Evolutionary conservation across 2,113 vertebrate genomes (phyloP).

Genomic region (Aplodontia rufa): DNA sequence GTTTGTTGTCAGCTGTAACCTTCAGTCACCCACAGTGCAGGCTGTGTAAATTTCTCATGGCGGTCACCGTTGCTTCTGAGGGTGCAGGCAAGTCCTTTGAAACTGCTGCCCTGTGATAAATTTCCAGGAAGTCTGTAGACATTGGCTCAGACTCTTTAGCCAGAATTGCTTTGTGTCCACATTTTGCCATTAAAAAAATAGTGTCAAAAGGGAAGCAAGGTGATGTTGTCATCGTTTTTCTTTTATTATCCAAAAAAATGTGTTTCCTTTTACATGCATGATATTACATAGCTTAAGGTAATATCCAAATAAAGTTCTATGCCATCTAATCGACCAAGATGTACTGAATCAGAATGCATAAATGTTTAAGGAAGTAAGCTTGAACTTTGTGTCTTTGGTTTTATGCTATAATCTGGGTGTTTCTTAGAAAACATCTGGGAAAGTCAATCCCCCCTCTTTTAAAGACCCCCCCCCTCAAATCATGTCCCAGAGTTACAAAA

Average conservation of each 20-base stretch:
- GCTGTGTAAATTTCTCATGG: background rate
- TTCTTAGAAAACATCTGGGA: background rate
- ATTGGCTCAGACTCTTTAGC: background rate
- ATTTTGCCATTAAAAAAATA: background rate
- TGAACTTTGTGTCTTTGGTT: background rate
- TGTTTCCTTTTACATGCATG: background rate
- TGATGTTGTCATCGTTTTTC: background rate
- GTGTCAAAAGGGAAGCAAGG: background rate
- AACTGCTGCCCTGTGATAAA: background rate
- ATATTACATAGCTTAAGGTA: background rate
- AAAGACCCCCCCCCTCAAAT: background rate
- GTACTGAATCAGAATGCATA: background rate
- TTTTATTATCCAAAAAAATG: background rate
- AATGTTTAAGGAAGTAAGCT: background rate
- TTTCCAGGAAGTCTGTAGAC: background rate
- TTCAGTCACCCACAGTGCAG: background rate
- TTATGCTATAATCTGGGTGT: background rate
- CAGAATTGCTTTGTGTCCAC: background rate
- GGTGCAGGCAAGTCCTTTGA: background rate
- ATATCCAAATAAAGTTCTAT: background rate
- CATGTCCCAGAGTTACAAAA: background rate
- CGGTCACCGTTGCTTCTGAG: background rate
- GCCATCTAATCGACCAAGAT: accelerated
- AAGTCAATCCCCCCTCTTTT: background rate
- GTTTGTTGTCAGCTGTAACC: background rate